phyloP scores from a whole-genome alignment of 2,888 invertebrate species.

The Chouioia cunea region DNA sequence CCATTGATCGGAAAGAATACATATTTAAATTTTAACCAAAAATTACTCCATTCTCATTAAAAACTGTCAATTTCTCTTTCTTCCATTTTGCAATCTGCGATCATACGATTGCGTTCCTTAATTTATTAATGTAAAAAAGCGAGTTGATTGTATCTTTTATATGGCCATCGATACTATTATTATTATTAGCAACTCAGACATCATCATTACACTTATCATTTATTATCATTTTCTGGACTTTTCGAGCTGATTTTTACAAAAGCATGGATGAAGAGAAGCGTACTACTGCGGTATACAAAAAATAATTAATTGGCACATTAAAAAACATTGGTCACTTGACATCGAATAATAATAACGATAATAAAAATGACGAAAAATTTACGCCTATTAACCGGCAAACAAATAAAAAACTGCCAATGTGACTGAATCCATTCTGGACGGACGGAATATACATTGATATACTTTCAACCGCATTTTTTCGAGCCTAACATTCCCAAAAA shows the following conservation, averaged over 20 bases:
- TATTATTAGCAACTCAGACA: slow-evolving; percentile 38
- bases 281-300: slow-evolving; percentile 32
- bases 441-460: slow-evolving; percentile 10
- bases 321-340: slow-evolving; percentile 6
- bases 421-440: slow-evolving; percentile 22
- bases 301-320: slow-evolving; percentile 35
- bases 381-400: slow-evolving; percentile 18
- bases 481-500: slow-evolving; percentile 24
- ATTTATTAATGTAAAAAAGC: slow-evolving; percentile 36
- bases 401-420: slow-evolving; percentile 44
- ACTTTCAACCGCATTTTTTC: slow-evolving; percentile 17
- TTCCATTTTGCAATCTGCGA: slow-evolving; percentile 40
- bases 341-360: slow-evolving; percentile 15
- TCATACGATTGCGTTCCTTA: slow-evolving; percentile 36
- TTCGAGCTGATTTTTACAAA: slow-evolving; percentile 62
- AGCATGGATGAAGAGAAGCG: slow-evolving; percentile 61
- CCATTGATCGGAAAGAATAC: no score
- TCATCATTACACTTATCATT: slow-evolving; percentile 35
- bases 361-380: background rate
- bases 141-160: slow-evolving; percentile 41
- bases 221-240: slow-evolving; percentile 53
- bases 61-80: background rate
- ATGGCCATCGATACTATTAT: slow-evolving; percentile 31
- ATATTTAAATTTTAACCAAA: no score
- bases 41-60: background rate